A percentile compares a stretch with the other conserved stretches of the same genome.
phyloP scores from a whole-genome alignment of 2,888 invertebrate species.

The Hypsopygia costalis region DNA sequence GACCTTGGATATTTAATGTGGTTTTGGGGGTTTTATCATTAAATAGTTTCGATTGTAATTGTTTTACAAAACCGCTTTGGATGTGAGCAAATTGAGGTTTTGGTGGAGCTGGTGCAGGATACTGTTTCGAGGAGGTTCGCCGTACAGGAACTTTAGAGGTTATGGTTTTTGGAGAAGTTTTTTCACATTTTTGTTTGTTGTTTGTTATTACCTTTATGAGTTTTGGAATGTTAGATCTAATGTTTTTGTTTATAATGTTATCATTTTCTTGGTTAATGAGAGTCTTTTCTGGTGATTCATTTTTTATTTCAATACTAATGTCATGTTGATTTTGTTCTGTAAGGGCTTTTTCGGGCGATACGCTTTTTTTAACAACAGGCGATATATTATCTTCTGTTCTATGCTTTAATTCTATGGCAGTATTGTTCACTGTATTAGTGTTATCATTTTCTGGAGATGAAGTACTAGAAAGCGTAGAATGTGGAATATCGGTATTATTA shows the following conservation, averaged over 20 bases:
- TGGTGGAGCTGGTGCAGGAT: conserved; percentile 68
- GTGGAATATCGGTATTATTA: not conserved
- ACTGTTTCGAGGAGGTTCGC: conserved; percentile 56
- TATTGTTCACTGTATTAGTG: not conserved
- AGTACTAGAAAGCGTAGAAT: conserved; percentile 1
- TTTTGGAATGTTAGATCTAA: conserved; percentile 69
- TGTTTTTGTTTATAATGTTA: conserved; percentile 19
- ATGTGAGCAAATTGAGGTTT: conserved; percentile 68
- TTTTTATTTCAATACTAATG: not conserved
- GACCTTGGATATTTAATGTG: conserved; percentile 18
- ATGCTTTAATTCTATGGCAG: not conserved
- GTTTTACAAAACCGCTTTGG: conserved; percentile 70
- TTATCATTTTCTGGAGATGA: conserved; percentile 1
- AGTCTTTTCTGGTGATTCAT: conserved; percentile 8
- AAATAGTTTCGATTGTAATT: conserved; percentile 67
- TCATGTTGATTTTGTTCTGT: not conserved
- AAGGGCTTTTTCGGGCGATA: not conserved
- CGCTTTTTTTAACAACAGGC: not conserved
- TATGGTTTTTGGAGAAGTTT: conserved; percentile 50
- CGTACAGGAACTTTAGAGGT: conserved; percentile 67
- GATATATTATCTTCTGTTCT: not conserved
- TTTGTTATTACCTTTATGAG: conserved; percentile 46
- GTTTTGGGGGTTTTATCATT: conserved; percentile 43
- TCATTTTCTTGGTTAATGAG: conserved; percentile 11
- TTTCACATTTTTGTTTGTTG: conserved; percentile 54